These are phyloP conservation scores for Hydrocynus forskahlii DNA, from an alignment of 2,797 vertebrate genomes.

Conservation along the genomic window DNA sequence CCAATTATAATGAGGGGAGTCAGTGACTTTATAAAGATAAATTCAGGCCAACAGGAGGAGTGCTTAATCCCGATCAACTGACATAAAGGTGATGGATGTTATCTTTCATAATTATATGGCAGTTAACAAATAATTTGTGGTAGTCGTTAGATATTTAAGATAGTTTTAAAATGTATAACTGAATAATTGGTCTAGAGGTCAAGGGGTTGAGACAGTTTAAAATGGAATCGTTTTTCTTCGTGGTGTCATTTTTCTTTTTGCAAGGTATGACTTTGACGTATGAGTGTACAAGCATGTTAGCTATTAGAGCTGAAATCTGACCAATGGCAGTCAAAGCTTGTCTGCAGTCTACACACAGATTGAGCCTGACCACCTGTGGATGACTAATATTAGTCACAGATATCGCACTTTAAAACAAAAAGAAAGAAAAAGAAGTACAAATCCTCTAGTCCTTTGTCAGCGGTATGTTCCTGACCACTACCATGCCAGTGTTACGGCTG, in stretches of 20 bases:
- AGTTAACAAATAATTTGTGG: background rate
- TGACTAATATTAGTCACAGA: too few species aligned
- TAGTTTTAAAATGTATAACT: background rate
- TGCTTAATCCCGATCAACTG: conserved; percentile 1
- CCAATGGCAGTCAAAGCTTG: too few species aligned
- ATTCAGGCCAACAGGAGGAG: background rate
- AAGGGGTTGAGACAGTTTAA: background rate
- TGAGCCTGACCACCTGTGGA: too few species aligned
- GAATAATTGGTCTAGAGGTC: background rate
- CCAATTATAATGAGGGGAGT: conserved; percentile 1
- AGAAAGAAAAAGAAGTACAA: too few species aligned
- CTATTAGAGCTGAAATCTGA: too few species aligned
- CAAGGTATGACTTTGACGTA: too few species aligned
- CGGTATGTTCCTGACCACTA: too few species aligned
- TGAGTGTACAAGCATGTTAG: too few species aligned
- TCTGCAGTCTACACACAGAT: too few species aligned
- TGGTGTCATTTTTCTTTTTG: background rate
- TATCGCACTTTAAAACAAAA: too few species aligned
- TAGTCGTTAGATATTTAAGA: background rate
- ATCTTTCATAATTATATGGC: background rate
- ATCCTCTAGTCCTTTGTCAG: too few species aligned
- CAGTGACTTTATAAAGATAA: conserved; percentile 11
- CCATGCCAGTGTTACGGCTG: too few species aligned
- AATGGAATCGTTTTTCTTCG: background rate
- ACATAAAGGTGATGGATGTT: background rate